Conservation (phyloP, 2,797 vertebrate species). For the Anas bernieri region DNA sequence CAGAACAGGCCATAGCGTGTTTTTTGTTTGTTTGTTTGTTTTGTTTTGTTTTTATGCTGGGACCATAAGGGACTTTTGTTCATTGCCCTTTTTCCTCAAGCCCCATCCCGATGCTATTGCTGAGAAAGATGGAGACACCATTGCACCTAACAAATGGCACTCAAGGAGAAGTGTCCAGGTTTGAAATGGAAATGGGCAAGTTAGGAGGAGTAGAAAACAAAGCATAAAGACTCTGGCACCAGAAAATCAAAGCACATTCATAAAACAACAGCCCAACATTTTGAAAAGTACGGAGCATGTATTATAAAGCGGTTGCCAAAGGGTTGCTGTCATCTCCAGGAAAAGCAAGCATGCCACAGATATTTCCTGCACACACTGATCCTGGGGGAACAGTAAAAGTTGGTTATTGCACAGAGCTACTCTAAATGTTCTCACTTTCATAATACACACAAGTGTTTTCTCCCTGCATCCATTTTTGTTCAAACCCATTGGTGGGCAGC, state of each 20-base stretch:
- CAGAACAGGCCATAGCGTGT: neutral
- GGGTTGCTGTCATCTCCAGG: constrained; percentile 42
- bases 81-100: neutral
- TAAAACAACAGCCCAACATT: neutral
- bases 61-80: neutral
- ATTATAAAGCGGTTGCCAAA: constrained; percentile 27
- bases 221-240: neutral
- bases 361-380: constrained; percentile 56
- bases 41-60: neutral
- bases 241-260: neutral
- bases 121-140: neutral
- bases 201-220: neutral
- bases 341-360: constrained; percentile 50
- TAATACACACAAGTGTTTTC: constrained; percentile 44
- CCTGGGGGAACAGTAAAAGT: constrained; percentile 56
- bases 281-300: neutral
- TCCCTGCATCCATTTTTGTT: constrained; percentile 46
- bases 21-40: neutral
- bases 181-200: neutral
- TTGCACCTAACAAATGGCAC: neutral
- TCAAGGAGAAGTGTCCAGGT: neutral
- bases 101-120: neutral
- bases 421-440: constrained; percentile 59
- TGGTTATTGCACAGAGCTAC: constrained; percentile 59
- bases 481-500: constrained; percentile 31